These are phyloP conservation scores for Penaeus japonicus DNA, from an alignment of 1,140 invertebrate species.

Conservation along the genomic window DNA sequence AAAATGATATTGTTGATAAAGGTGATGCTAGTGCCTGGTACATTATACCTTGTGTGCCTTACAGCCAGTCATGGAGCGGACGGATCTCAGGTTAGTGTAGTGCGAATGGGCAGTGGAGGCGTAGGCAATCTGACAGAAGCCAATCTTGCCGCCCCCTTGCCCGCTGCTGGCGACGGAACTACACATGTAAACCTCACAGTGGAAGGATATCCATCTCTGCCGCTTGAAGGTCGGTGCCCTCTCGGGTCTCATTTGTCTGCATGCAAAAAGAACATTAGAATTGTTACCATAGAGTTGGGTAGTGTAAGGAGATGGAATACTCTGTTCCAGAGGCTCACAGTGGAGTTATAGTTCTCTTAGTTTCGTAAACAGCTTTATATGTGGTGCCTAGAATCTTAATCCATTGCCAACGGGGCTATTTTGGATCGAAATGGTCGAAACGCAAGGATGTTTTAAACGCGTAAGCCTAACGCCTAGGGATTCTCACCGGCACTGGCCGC, in stretches of 20 bases:
- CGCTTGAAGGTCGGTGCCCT: slow-evolving; percentile 23
- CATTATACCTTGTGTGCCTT: slow-evolving; percentile 43
- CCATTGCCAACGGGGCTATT: too few species aligned
- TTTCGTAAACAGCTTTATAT: too few species aligned
- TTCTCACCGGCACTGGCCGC: too few species aligned
- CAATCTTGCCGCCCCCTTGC: background rate
- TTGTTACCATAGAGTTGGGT: background rate
- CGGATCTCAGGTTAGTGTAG: slow-evolving; percentile 67
- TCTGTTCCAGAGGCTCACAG: too few species aligned
- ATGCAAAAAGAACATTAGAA: background rate
- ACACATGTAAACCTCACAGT: slow-evolving; percentile 57
- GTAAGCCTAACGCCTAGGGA: too few species aligned
- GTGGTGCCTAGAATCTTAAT: too few species aligned
- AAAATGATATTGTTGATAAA: slow-evolving; percentile 18
- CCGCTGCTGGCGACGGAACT: slow-evolving; percentile 42
- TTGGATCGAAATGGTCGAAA: too few species aligned
- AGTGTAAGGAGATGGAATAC: too few species aligned
- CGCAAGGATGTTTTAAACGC: too few species aligned
- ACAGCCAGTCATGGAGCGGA: slow-evolving; percentile 65
- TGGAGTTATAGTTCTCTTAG: too few species aligned
- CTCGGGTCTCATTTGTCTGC: background rate
- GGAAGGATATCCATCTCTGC: slow-evolving; percentile 51
- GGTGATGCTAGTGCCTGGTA: background rate
- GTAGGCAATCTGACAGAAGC: slow-evolving; percentile 27
- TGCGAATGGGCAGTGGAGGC: slow-evolving; percentile 63